These are phyloP conservation scores for Oryzias celebensis DNA, from an alignment of 2,113 vertebrate species.

Conservation along the genomic window DNA sequence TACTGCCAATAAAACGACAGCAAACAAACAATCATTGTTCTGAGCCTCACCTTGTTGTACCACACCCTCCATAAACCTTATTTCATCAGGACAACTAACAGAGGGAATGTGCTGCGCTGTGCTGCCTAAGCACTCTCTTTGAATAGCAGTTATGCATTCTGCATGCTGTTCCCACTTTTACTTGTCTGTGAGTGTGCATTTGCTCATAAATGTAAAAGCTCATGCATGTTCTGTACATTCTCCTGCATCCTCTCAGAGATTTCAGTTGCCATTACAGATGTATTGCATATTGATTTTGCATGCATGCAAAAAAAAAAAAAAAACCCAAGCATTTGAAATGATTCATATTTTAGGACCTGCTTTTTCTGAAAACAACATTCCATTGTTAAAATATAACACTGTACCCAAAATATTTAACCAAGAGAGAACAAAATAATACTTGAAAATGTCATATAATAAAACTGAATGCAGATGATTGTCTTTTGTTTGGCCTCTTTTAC, in stretches of 20 bases:
- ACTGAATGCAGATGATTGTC: no score
- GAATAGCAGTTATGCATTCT: constrained; percentile 61
- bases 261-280: constrained; percentile 29
- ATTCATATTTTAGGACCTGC: no score
- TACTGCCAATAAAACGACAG: constrained; percentile 76
- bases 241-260: not conserved
- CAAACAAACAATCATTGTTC: constrained; percentile 77
- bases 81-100: constrained; percentile 65
- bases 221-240: constrained; percentile 16
- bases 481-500: no score
- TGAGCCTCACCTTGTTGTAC: constrained; percentile 69
- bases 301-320: not conserved
- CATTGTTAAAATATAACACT: not conserved
- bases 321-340: no score
- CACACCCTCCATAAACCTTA: constrained; percentile 70
- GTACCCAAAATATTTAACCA: not conserved
- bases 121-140: constrained; percentile 76
- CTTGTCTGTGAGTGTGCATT: constrained; percentile 29
- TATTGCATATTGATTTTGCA: constrained; percentile 47
- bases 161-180: constrained; percentile 48
- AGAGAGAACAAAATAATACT: no score
- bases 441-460: no score
- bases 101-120: constrained; percentile 76
- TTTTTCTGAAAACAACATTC: not conserved
- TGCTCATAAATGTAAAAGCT: constrained; percentile 26